Conservation (phyloP, 2,888 invertebrate genomes). For the Oxystoma pomonae region DNA sequence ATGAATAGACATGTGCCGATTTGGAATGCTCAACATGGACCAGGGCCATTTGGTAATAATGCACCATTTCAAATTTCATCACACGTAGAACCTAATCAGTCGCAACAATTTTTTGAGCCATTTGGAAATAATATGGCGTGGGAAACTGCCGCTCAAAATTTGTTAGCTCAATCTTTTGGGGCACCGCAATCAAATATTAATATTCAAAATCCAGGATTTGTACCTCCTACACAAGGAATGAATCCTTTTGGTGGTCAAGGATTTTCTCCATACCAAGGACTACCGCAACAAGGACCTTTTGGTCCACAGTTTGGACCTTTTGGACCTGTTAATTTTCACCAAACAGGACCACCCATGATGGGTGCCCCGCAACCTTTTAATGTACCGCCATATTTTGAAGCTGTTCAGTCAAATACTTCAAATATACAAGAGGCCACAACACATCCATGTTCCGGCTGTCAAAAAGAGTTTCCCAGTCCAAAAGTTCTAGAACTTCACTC, state of each 20-base stretch:
- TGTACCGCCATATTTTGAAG: not conserved
- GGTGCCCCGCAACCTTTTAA: not conserved
- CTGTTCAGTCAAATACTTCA: not conserved
- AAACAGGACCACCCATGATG: not conserved
- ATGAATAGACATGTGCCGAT: not conserved
- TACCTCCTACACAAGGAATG: too few relatives aligned
- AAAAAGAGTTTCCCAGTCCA: conserved; percentile 12
- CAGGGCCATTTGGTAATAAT: not conserved
- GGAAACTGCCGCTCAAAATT: not conserved
- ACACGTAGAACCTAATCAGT: too few relatives aligned
- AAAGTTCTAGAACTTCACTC: conserved; percentile 10
- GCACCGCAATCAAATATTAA: not conserved
- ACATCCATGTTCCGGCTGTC: conserved; percentile 9
- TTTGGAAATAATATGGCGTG: not conserved
- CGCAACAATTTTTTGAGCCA: not conserved
- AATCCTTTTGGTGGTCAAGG: not conserved
- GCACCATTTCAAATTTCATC: too few relatives aligned
- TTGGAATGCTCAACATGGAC: not conserved
- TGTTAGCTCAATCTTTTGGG: not conserved
- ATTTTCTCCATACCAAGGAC: not conserved
- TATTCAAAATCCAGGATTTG: too few relatives aligned
- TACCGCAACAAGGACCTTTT: not conserved
- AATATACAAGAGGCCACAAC: not conserved
- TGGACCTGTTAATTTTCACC: not conserved
- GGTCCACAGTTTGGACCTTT: not conserved